phyloP scores from a whole-genome alignment of 2,888 invertebrate species.

The Baronia brevicornis region DNA sequence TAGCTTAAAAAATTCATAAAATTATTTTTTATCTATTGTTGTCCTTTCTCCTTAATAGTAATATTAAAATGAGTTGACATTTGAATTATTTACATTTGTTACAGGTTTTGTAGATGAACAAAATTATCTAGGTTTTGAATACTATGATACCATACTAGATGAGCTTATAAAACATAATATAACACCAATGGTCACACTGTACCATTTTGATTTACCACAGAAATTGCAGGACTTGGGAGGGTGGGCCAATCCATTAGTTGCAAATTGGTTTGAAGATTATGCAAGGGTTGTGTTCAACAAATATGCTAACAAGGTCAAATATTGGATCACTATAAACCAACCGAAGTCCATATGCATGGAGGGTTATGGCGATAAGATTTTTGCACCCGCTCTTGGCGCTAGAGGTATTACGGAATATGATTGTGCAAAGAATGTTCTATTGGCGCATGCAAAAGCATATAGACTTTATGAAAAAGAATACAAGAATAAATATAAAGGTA shows the following conservation, averaged over 20 bases:
- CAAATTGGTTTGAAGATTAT: conserved; percentile 65
- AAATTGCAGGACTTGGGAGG: conserved; percentile 49
- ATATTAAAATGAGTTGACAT: too few relatives aligned
- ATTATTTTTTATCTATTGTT: too few relatives aligned
- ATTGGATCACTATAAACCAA: conserved; percentile 79
- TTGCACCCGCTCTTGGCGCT: conserved; percentile 46
- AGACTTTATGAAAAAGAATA: conserved; percentile 53
- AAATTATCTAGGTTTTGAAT: conserved; percentile 55
- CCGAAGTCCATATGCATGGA: conserved; percentile 57
- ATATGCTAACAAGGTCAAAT: conserved; percentile 65
- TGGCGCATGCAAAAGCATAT: conserved; percentile 76
- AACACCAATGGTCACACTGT: conserved; percentile 47
- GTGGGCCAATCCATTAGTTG: conserved; percentile 40
- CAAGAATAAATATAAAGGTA: conserved; percentile 43
- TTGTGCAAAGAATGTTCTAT: conserved; percentile 67
- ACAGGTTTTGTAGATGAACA: conserved; percentile 44
- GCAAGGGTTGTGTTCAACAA: conserved; percentile 52
- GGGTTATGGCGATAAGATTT: conserved; percentile 52
- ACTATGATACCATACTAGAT: conserved; percentile 75
- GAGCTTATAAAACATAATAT: conserved; percentile 51
- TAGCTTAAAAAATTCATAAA: too few relatives aligned
- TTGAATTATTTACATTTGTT: too few relatives aligned
- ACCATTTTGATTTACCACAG: conserved; percentile 55
- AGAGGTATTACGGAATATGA: conserved; percentile 67
- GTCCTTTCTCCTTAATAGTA: too few relatives aligned